Base-by-base conservation (phyloP, 2,888 invertebrate genomes). In the Nemurella pictetii region DNA sequence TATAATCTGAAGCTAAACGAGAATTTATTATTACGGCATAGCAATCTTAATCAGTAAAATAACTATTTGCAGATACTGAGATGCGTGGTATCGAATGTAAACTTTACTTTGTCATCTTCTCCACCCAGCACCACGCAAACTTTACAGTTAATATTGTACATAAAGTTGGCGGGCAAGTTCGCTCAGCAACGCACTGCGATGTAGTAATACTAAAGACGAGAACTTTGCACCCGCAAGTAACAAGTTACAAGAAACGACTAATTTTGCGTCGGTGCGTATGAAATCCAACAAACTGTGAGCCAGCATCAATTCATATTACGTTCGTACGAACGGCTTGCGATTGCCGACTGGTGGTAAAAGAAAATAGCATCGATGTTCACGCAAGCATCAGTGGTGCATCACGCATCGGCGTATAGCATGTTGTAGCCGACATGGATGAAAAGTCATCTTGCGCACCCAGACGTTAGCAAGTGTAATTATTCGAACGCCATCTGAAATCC, bases 261-360 rank as follows among this genome's bases (percentile, higher is more conserved):
- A 75, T 75, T 75, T 75, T n/a, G n/a, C n/a, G n/a, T n/a, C n/a
- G n/a, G 75, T 75, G 75, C 15, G 28, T 20, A 28, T 9, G 55
- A 55, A 20, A 55, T 55, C 55, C 20, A 55, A 75, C 25, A 28
- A 75, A 28, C 26, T 26, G 7, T 75, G 75, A 75, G 75, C 27
- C 75, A n/a, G 27, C 75, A 75, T 75, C 75, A 75, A 75, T 75
- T 15, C 75, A 28, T 26, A 75, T 75, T 75, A 75, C n/a, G 75
- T 28, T 0, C 1, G 55, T 55, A 55, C 3, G 55, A 12, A n/a
- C n/a, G n/a, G n/a, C n/a, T n/a, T n/a, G n/a, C n/a, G n/a, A n/a
- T n/a, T n/a, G n/a, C n/a, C n/a, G n/a, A n/a, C n/a, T n/a, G n/a
- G n/a, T n/a, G n/a, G n/a, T n/a, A n/a, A n/a, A n/a, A n/a, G n/a